Percentiles rank a stretch among this genome's conserved stretches.
These are phyloP conservation scores for Muschampia plurimacula DNA, from an alignment of 2,888 invertebrate species.

Conservation along the genomic window DNA sequence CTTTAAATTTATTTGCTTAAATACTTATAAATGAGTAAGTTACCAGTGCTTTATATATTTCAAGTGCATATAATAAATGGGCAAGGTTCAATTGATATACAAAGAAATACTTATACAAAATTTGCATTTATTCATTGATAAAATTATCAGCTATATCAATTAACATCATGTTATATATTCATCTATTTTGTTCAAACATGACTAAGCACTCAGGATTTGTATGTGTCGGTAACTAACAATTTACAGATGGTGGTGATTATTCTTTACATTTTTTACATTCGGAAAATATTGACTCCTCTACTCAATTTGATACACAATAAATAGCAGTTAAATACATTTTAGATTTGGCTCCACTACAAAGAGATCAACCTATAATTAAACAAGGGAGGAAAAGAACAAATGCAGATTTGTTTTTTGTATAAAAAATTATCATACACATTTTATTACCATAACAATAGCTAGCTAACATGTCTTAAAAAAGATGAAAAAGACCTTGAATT, in stretches of 20 bases:
- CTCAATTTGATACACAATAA: conserved; percentile 56
- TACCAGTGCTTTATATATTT: conserved; percentile 49
- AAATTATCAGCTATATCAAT: conserved; percentile 53
- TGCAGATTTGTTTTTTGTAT: conserved; percentile 80
- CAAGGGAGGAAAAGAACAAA: conserved; percentile 62
- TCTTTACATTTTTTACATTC: conserved; percentile 47
- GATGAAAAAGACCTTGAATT: conserved; percentile 83
- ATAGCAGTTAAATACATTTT: conserved; percentile 63
- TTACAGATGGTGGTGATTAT: conserved; percentile 50
- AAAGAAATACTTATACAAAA: conserved; percentile 64
- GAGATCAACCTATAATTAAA: conserved; percentile 73
- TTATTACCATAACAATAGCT: conserved; percentile 82
- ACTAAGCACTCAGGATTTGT: conserved; percentile 46
- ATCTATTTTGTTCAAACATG: conserved; percentile 32
- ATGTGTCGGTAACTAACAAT: conserved; percentile 66
- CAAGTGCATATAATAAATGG: conserved; percentile 43
- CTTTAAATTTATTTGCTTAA: conserved; percentile 24
- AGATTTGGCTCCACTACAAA: conserved; percentile 77
- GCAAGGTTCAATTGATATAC: conserved; percentile 69
- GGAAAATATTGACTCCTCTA: conserved; percentile 52
- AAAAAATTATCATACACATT: conserved; percentile 83
- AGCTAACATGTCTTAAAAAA: conserved; percentile 84
- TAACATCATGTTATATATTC: conserved; percentile 35
- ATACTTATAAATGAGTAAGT: conserved; percentile 32
- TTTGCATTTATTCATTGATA: conserved; percentile 68